Evolutionary conservation across 2,113 vertebrate genomes (phyloP), one percentile per base, ranked within the genome.

Genomic region (Hydropotes inermis): DNA sequence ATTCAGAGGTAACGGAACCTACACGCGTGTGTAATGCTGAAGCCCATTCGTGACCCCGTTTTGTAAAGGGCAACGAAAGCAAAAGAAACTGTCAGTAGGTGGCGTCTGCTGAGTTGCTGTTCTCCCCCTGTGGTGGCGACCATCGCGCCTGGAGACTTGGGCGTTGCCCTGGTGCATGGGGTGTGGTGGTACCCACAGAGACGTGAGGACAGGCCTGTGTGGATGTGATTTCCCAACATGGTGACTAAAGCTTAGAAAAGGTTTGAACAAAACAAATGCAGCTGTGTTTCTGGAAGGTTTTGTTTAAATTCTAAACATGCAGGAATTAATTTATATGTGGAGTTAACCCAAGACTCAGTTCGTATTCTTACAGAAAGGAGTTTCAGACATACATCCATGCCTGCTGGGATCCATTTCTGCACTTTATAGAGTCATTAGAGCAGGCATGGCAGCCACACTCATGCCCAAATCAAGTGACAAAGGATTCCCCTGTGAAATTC

Each of bases 21-120:
- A 36, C 27, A 9, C 30, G 50, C 25, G 1, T 55, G 30, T 84
- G 36, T 84, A 25, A 70, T 45, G 19, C 39, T 15, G 61, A 52
- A 57, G 64, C 60, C 47, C 5, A 2, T 8, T 21, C 7, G 23
- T 15, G 1, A 14, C 67, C 50, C n/a, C 3, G 0, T 70, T 89
- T 93, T 89, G 30, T 92, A 89, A 52, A 97, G 55, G 36, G 57
- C 60, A 12, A 57, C 79, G 84, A 86, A 96, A 93, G 3, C 45
- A 16, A 30, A 55, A 95, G 60, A 58, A 39, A 47, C 45, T 90
- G 36, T 7, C 61, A 15, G 17, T 54, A 39, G 45, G 61, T 30
- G 4, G 25, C 1, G 33, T 39, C 17, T 64, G 30, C 70, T 30
- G 14, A 81, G 25, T 61, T 7, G 30, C 10, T 79, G 13, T 33